Base-by-base conservation (phyloP, 64 coral and sea anemone species). In the Porites australiensis region DNA sequence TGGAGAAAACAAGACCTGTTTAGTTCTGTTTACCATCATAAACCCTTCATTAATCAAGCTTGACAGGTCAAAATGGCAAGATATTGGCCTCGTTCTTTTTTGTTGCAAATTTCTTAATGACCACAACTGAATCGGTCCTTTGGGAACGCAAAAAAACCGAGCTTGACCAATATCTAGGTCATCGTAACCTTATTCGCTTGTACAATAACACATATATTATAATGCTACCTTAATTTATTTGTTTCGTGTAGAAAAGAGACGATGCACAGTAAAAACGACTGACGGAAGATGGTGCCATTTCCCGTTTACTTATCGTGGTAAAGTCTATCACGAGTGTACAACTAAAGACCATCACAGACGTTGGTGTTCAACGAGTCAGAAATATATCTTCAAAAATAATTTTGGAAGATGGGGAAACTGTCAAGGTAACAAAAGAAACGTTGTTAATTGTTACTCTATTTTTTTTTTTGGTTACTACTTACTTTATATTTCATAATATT, bases 271-370 rank as follows among this genome's bases (percentile, higher is more conserved):
- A 2, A 82, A 82, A 58, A 82, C 79, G 13, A 63, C 14, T 6
- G 0, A 63, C 2, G 58, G 58, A 6, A 46, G 14, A 45, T 82
- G 79, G 21, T 82, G 79, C 58, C 58, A 46, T 82, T 82, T 82
- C 19, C 79, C 79, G 44, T 82, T 82, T 22, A 82, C 3, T 27
- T 82, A 63, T 23, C 20, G 23, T 63, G 79, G 79, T 19, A 62
- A 82, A 60, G 12, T 82, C 18, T 82, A 82, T 15, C 5, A 18
- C 6, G 16, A 60, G 27, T 82, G 79, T 60, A 46, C 57, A 14
- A 75, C 3, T 46, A 45, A 5, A 6, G 9, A 45, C 44, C 0
- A 16, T 49, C 3, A 48, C 1, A 75, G 8, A 6, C 72, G 3
- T 75, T 75, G 72, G 72, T 75, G 72, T 50, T 48, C 46, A 48